These are phyloP conservation scores for Pampus argenteus DNA, from an alignment of 2,797 vertebrate species.

Conservation along the genomic window DNA sequence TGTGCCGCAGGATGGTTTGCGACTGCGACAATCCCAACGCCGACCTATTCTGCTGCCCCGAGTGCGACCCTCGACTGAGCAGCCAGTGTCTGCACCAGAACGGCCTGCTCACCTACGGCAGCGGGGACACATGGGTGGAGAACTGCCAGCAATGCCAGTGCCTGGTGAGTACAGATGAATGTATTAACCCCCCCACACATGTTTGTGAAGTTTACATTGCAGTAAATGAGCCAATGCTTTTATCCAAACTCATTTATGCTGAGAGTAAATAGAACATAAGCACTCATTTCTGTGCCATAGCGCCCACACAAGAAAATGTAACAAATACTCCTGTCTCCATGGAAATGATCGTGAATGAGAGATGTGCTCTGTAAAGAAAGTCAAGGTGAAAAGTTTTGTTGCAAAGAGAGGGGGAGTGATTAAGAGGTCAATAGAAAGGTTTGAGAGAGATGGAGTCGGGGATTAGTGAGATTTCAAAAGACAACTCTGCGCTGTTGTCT, in stretches of 20 bases:
- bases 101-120: conserved; percentile 92
- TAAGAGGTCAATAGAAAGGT: conserved; percentile 59
- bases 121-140: conserved; percentile 97
- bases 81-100: conserved; percentile 98
- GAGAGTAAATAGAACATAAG: conserved; percentile 12
- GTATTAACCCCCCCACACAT: not conserved
- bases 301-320: conserved; percentile 38
- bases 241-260: conserved; percentile 7
- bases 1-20: conserved; percentile 98
- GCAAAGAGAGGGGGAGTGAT: conserved; percentile 47
- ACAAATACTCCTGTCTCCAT: conserved; percentile 62
- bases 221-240: not conserved
- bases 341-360: conserved; percentile 62
- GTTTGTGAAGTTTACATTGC: not conserved
- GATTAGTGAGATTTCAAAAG: conserved; percentile 62
- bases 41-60: conserved; percentile 97
- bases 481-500: conserved; percentile 34
- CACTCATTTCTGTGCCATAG: conserved; percentile 17
- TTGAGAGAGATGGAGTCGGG: conserved; percentile 38
- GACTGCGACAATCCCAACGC: conserved; percentile 98
- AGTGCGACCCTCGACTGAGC: conserved; percentile 96
- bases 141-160: conserved; percentile 98
- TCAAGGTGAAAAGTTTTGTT: conserved; percentile 67
- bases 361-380: conserved; percentile 52
- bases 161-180: conserved; percentile 86